These are phyloP conservation scores for Tragopan temminckii DNA, from an alignment of 2,797 vertebrate genomes.

Conservation along the genomic window DNA sequence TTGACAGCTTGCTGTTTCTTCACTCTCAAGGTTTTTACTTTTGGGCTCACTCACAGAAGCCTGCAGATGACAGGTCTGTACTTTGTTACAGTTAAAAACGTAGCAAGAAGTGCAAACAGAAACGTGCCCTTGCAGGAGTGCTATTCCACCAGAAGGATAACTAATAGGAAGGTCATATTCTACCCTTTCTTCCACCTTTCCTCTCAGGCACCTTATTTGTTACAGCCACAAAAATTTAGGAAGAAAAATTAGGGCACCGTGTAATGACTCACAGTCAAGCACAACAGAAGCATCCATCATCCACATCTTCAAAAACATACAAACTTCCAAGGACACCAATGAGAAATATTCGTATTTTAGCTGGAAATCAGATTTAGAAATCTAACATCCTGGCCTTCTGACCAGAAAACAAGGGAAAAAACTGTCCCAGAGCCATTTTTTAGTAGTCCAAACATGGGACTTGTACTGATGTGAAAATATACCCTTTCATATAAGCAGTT, in stretches of 20 bases:
- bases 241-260: not conserved
- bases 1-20: not conserved
- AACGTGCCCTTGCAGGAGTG: not conserved
- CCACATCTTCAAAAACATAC: constrained; percentile 41
- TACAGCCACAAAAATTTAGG: not conserved
- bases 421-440: not conserved
- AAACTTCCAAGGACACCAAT: constrained; percentile 45
- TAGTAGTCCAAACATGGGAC: not conserved
- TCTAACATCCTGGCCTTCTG: constrained; percentile 32
- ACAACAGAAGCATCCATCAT: constrained; percentile 49
- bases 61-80: not conserved
- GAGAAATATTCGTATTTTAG: not conserved
- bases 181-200: not conserved
- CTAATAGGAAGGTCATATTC: not conserved
- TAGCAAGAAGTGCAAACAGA: not conserved
- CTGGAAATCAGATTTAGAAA: constrained; percentile 28
- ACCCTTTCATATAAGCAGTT: not conserved
- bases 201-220: constrained; percentile 20
- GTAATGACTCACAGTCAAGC: constrained; percentile 36
- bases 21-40: not conserved
- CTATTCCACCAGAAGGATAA: constrained; percentile 20
- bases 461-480: not conserved
- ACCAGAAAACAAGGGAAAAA: not conserved
- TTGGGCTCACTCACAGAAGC: not conserved
- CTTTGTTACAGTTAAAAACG: not conserved